These are phyloP conservation scores for Drosophila quinaria DNA, from an alignment of 2,888 invertebrate genomes.

Conservation along the genomic window DNA sequence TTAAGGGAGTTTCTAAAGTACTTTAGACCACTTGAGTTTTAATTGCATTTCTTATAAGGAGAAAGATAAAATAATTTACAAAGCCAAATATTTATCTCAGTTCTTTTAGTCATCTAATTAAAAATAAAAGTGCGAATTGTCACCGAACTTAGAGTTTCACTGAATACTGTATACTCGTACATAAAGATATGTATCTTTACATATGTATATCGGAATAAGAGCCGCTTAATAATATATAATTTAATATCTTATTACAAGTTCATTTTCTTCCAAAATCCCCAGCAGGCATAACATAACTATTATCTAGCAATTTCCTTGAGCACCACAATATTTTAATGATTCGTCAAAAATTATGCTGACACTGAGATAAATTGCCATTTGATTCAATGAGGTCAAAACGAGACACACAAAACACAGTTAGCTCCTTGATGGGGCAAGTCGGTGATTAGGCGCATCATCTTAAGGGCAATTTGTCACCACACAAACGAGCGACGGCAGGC, in stretches of 20 bases:
- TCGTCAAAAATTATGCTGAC: conserved; percentile 35
- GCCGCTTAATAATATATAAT: neutral
- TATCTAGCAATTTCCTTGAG: neutral
- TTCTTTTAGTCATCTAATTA: neutral
- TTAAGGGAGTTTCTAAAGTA: neutral
- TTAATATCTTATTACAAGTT: neutral
- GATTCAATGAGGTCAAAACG: conserved; percentile 54
- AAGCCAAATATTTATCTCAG: too few species aligned
- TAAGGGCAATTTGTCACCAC: conserved; percentile 79
- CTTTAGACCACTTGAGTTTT: neutral
- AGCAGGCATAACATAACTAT: conserved; percentile 12
- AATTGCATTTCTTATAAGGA: neutral
- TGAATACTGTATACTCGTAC: neutral
- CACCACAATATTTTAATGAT: conserved; percentile 33
- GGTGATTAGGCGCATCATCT: conserved; percentile 77
- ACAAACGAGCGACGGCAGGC: conserved; percentile 60
- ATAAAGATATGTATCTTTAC: neutral
- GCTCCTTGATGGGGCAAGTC: conserved; percentile 53
- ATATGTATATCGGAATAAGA: too few species aligned
- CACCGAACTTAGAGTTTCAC: too few species aligned
- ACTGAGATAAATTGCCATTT: conserved; percentile 56
- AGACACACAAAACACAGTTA: conserved; percentile 30
- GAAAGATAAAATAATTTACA: neutral
- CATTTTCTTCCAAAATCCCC: neutral
- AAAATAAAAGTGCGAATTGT: too few species aligned